Evolutionary conservation across 2,797 vertebrate genomes (phyloP), one percentile per base, ranked within the genome.

Genomic region (Spinus olivaceus): DNA sequence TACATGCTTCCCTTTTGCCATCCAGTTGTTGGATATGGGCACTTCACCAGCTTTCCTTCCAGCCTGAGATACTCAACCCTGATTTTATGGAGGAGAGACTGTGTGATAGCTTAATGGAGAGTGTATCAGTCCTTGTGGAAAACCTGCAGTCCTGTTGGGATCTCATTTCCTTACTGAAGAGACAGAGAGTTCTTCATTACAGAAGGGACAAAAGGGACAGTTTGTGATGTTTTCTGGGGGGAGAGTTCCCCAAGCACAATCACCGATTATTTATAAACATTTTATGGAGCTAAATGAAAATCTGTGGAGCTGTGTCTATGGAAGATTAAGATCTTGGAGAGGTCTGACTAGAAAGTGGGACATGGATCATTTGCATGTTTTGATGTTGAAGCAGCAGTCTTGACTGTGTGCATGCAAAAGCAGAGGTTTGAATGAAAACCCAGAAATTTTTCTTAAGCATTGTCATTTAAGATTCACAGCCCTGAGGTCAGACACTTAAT

Each of bases 221-320:
- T 14, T 30, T 32, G 11, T 39, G 32, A 10, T 5, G 39, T 8
- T 46, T 44, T 12, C 9, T 4, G 6, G 2, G 11, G 22, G 14
- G 5, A 20, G 12, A 42, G 9, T 2, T 23, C 12, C 6, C 7
- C 32, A 4, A 3, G 2, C 10, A 4, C 12, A 9, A 4, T 33
- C 32, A 51, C 9, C 12, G 14, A n/a, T 5, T 23, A 47, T 56
- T 47, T 74, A 25, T n/a, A 42, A 80, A 35, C 8, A 14, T 2
- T 86, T 72, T 46, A 53, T 46, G 23, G 14, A 76, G 10, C 32
- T 54, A 3, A 41, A 41, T 61, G 39, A 49, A 81, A 50, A 79
- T 20, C 23, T 69, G 13, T 83, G 51, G 57, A 86, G 20, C 11
- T 46, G 12, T 2, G 6, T 37, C 22, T 66, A 0, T 59, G 56